A percentile compares a stretch with the other conserved stretches of the same genome.
Conservation (phyloP, 1,140 invertebrate genomes). For the Bombus huntii region DNA sequence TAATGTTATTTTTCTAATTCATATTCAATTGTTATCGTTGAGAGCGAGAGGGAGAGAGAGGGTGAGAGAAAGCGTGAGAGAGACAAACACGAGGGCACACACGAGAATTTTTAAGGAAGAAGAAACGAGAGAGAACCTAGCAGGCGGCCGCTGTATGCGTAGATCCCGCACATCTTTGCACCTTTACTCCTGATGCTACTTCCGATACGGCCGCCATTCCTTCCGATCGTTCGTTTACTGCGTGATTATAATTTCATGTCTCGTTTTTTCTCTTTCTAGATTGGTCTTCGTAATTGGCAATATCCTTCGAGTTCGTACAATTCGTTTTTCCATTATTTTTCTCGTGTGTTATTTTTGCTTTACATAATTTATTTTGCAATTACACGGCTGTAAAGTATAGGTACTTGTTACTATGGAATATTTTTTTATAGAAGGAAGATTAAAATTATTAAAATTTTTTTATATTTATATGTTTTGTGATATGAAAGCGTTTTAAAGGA, state of each 20-base stretch:
- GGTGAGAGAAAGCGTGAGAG: slow-evolving; percentile 16
- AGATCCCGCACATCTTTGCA: slow-evolving; percentile 5
- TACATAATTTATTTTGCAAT: no score
- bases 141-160: slow-evolving; percentile 10
- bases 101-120: slow-evolving; percentile 7
- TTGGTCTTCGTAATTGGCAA: no score
- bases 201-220: slow-evolving; percentile 1
- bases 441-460: no score
- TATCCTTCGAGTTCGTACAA: neutral
- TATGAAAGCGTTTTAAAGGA: no score
- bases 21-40: slow-evolving; percentile 83
- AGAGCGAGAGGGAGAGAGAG: slow-evolving; percentile 65
- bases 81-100: slow-evolving; percentile 32
- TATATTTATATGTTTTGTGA: no score
- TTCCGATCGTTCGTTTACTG: slow-evolving; percentile 12
- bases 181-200: slow-evolving; percentile 12
- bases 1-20: slow-evolving; percentile 83
- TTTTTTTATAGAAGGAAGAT: no score
- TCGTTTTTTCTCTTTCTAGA: neutral
- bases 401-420: no score
- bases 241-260: neutral
- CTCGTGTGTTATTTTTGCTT: neutral
- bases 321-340: neutral
- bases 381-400: no score
- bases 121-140: neutral